phyloP scores from a whole-genome alignment of 2,888 invertebrate genomes.

The Lepidonotus clava region DNA sequence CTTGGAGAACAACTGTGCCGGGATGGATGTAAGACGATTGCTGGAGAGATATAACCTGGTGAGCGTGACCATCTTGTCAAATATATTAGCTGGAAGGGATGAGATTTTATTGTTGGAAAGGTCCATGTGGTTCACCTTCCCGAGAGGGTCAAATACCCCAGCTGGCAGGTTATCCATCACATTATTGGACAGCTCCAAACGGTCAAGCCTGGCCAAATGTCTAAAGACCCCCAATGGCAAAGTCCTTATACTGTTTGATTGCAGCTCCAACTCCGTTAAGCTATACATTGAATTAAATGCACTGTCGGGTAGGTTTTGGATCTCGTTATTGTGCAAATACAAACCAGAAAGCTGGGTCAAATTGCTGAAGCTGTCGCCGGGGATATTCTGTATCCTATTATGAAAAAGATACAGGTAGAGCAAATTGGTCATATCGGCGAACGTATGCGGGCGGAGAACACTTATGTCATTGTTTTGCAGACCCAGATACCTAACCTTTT shows the following conservation, averaged over 20 bases:
- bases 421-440: slow-evolving; percentile 55
- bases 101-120: slow-evolving; percentile 56
- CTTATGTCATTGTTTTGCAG: slow-evolving; percentile 62
- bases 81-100: slow-evolving; percentile 30
- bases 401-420: slow-evolving; percentile 59
- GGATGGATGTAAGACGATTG: slow-evolving; percentile 38
- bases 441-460: slow-evolving; percentile 45
- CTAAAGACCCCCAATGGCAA: slow-evolving; percentile 30
- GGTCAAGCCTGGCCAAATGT: slow-evolving; percentile 5
- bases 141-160: slow-evolving; percentile 53
- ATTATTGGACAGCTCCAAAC: slow-evolving; percentile 40
- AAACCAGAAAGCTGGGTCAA: slow-evolving; percentile 50
- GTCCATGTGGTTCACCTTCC: slow-evolving; percentile 37
- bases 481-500: slow-evolving; percentile 58
- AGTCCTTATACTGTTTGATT: slow-evolving; percentile 54
- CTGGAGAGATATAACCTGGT: slow-evolving; percentile 51
- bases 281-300: slow-evolving; percentile 54
- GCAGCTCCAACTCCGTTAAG: slow-evolving; percentile 58
- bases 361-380: slow-evolving; percentile 46
- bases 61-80: slow-evolving; percentile 31
- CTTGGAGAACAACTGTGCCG: slow-evolving; percentile 37
- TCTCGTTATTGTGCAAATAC: slow-evolving; percentile 58
- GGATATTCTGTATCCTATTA: slow-evolving; percentile 55
- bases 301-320: slow-evolving; percentile 38
- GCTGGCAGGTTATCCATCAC: slow-evolving; percentile 3